Conservation (phyloP, 2,888 invertebrate genomes). For the Augiades crinisus region DNA sequence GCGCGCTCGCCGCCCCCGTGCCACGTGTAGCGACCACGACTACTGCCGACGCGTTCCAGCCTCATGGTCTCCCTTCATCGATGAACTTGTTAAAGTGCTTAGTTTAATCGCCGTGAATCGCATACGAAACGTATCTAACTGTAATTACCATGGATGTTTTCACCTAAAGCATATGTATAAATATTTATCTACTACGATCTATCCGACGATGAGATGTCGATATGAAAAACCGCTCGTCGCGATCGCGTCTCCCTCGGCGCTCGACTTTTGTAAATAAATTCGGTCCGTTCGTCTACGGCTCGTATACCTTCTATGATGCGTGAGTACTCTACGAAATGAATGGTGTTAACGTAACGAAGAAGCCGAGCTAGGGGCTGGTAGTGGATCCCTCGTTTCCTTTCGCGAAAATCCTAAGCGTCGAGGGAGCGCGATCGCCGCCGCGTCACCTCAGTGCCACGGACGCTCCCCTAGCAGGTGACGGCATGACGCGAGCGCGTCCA, state of each 20-base stretch:
- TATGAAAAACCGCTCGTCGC: constrained; percentile 36
- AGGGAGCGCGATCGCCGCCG: constrained; percentile 4
- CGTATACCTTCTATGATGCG: constrained; percentile 69
- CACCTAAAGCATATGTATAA: constrained; percentile 4
- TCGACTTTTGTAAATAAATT: constrained; percentile 63
- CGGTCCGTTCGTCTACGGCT: constrained; percentile 64
- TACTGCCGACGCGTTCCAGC: constrained; percentile 38
- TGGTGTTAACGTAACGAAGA: constrained; percentile 47
- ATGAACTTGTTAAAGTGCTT: constrained; percentile 24
- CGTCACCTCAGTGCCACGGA: constrained; percentile 9
- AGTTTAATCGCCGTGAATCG: constrained; percentile 17
- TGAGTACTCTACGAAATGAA: constrained; percentile 50
- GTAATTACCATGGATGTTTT: constrained; percentile 11
- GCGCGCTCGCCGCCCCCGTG: constrained; percentile 66
- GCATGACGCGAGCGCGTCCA: background rate
- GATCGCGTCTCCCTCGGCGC: constrained; percentile 48
- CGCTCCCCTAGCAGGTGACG: background rate
- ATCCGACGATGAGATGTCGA: background rate
- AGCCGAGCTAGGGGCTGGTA: no score
- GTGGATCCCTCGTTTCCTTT: constrained; percentile 5
- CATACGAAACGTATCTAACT: constrained; percentile 18
- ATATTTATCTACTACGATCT: constrained; percentile 4
- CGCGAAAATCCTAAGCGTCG: constrained; percentile 5
- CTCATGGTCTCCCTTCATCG: constrained; percentile 19
- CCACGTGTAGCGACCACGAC: constrained; percentile 50